Evolutionary conservation across 2,888 invertebrate genomes (phyloP).

Genomic region (Chrysomela aeneicollis): DNA sequence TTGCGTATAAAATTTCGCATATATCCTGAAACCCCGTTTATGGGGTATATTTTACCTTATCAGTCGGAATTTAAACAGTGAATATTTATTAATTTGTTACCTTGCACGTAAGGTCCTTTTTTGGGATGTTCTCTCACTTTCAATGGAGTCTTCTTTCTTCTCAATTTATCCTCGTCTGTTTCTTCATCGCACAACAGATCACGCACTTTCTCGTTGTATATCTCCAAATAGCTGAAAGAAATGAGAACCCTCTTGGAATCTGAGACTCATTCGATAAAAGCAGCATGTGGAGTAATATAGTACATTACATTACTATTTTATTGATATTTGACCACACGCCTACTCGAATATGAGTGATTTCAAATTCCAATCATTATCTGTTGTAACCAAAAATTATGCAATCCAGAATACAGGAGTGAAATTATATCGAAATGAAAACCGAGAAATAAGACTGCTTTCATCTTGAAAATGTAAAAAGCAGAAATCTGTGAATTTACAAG

Average conservation of each 20-base stretch:
- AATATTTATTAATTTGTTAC: conserved; percentile 60
- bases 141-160: conserved; percentile 57
- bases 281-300: background rate
- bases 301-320: background rate
- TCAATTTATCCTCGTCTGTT: conserved; percentile 7
- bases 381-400: too few relatives aligned
- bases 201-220: conserved; percentile 75
- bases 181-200: conserved; percentile 66
- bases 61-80: too few relatives aligned
- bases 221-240: conserved; percentile 67
- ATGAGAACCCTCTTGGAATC: background rate
- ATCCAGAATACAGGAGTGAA: too few relatives aligned
- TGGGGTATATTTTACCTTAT: too few relatives aligned
- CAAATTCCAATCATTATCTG: too few relatives aligned
- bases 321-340: background rate
- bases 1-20: too few relatives aligned
- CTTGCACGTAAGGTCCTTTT: conserved; percentile 82
- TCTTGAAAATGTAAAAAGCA: too few relatives aligned
- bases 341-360: too few relatives aligned
- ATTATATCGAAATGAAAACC: too few relatives aligned
- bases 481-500: too few relatives aligned
- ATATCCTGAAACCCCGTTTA: too few relatives aligned
- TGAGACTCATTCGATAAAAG: background rate
- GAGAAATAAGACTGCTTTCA: too few relatives aligned
- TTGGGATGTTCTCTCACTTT: conserved; percentile 81